Conservation (phyloP, 2,888 invertebrate genomes). For the Argynnis bischoffii region DNA sequence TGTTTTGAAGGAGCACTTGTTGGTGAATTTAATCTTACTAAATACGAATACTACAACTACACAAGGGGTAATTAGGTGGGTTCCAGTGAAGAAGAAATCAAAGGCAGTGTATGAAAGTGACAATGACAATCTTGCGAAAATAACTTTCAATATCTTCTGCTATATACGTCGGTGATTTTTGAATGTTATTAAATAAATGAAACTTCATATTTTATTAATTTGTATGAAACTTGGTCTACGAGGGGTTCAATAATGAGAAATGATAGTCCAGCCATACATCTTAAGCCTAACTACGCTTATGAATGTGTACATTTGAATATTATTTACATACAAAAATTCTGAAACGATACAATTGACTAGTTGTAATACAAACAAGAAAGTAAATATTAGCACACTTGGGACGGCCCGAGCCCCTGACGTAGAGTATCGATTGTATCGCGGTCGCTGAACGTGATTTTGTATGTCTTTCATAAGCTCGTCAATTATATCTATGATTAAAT, state of each 20-base stretch:
- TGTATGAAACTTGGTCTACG: not conserved
- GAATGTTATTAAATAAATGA: no score
- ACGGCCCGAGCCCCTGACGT: not conserved
- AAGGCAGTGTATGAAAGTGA: no score
- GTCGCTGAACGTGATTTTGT: not conserved
- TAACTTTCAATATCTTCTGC: no score
- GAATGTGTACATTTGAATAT: slow-evolving; percentile 6
- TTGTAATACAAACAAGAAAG: slow-evolving; percentile 22
- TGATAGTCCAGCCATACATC: slow-evolving; percentile 14
- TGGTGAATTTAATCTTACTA: no score
- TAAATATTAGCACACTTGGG: slow-evolving; percentile 8
- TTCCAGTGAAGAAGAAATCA: no score
- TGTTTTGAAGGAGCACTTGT: no score
- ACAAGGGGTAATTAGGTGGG: no score
- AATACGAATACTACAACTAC: no score
- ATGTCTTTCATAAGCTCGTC: slow-evolving; percentile 3
- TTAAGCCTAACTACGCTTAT: slow-evolving; percentile 10
- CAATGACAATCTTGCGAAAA: no score
- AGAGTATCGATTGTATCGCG: not conserved
- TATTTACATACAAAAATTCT: slow-evolving; percentile 28
- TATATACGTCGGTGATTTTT: no score
- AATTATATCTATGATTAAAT: not conserved
- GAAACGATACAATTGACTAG: slow-evolving; percentile 26
- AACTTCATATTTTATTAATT: not conserved
- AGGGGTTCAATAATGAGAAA: not conserved